Evolutionary conservation across 2,797 vertebrate species (phyloP), one percentile per base, ranked within the genome.

Genomic region (Girardinus metallicus): DNA sequence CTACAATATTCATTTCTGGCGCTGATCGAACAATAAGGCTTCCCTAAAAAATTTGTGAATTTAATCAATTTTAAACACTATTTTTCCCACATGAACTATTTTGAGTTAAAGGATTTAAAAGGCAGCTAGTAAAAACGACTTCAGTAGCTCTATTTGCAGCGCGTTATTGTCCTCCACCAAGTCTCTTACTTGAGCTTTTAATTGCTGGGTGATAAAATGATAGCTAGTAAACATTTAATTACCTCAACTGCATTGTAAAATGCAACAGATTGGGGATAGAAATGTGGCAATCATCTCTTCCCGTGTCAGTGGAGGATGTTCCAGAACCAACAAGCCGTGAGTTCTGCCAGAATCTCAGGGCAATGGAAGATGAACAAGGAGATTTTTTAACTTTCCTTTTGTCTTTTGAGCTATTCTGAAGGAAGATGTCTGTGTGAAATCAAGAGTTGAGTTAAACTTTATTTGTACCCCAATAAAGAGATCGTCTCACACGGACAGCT

Each of bases 331-430:
- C 91, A 91, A 91, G 91, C 86, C 85, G 15, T 82, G 85, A 82
- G 83, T 86, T 79, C 83, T 92, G 91, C 82, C 81, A 2, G 86
- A 90, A 88, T 94, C 89, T 84, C 87, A 79, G 77, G 87, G 89
- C 86, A 75, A 91, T 78, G 90, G 90, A 86, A 89, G 92, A 93
- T 91, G 93, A 94, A 91, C 80, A 90, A 85, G 78, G 66, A 88
- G 89, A 85, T 80, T 36, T 76, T 49, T 41, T 66, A 49, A 72
- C 36, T 64, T 62, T 51, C 39, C 0, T 57, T 76, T 62, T 31
- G 18, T 84, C 72, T 84, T 84, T 83, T 23, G 5, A n/a, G 73
- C 76, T 73, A 57, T 80, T 84, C 71, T 79, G 75, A 39, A 39
- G 72, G 77, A 84, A 80, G 74, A 6, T 39, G 64, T 74, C n/a